phyloP scores from a whole-genome alignment of 1,140 invertebrate species.

The Orchestia grillus region DNA sequence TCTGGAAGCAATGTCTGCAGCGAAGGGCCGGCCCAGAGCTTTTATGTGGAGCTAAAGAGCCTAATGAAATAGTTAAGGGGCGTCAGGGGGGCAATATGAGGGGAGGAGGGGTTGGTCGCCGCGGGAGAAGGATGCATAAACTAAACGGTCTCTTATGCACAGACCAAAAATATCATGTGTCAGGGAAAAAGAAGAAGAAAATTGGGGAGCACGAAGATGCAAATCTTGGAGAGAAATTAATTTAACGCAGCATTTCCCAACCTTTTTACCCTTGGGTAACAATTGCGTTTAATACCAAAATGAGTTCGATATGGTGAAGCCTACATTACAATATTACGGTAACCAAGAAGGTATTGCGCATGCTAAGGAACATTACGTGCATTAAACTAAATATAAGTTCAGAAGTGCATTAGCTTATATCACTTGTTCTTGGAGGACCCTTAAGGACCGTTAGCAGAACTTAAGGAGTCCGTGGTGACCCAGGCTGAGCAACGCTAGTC shows the following conservation, averaged over 20 bases:
- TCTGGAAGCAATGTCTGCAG: constrained; percentile 53
- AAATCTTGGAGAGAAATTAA: background rate
- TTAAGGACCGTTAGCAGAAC: too few species aligned
- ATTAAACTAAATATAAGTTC: too few species aligned
- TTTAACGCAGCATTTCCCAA: background rate
- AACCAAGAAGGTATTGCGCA: too few species aligned
- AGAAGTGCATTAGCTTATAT: too few species aligned
- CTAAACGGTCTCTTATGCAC: background rate
- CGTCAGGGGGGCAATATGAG: background rate
- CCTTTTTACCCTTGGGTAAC: too few species aligned
- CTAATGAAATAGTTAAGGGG: constrained; percentile 48
- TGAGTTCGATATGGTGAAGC: too few species aligned
- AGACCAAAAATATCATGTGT: background rate
- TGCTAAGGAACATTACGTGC: too few species aligned
- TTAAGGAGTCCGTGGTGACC: too few species aligned
- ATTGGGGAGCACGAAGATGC: background rate
- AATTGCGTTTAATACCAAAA: too few species aligned
- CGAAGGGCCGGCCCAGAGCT: background rate
- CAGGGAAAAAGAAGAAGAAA: background rate
- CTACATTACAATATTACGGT: too few species aligned
- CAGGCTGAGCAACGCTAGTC: too few species aligned
- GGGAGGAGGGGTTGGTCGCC: background rate
- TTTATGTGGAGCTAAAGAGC: constrained; percentile 52
- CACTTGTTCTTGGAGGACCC: too few species aligned
- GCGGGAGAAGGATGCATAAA: background rate